phyloP scores from a whole-genome alignment of 1,140 invertebrate genomes.

The Asobara japonica region DNA sequence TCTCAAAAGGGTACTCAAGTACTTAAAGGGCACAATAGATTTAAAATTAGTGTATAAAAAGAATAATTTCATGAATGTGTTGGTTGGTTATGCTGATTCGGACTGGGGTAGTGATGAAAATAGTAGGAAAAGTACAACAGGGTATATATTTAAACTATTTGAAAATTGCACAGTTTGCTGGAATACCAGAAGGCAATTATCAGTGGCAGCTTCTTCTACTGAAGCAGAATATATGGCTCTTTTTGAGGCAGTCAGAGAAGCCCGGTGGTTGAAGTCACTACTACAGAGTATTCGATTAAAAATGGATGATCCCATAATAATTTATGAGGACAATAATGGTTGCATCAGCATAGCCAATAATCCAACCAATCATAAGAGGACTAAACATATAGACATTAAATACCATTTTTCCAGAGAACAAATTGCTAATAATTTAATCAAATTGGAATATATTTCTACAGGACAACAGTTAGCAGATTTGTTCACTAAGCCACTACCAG shows the following conservation, averaged over 20 bases:
- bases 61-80: constrained; percentile 10
- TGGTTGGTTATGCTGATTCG: constrained; percentile 26
- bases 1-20: neutral
- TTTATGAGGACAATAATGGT: no score
- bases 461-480: constrained; percentile 58
- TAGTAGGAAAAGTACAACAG: neutral
- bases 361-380: neutral
- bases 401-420: constrained; percentile 20
- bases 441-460: constrained; percentile 59
- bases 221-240: no score
- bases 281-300: neutral
- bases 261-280: neutral
- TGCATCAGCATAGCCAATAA: constrained; percentile 26
- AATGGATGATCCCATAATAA: neutral
- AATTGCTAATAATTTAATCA: constrained; percentile 37
- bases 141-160: constrained; percentile 2
- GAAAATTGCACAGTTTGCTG: neutral
- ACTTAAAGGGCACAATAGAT: constrained; percentile 40
- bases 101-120: constrained; percentile 2
- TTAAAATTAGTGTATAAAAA: constrained; percentile 46
- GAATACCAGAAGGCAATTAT: neutral
- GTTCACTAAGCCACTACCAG: constrained; percentile 36
- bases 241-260: neutral
- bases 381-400: constrained; percentile 23
- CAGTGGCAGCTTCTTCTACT: neutral